Evolutionary conservation across 2,797 vertebrate species (phyloP), one percentile per base, ranked within the genome.

Genomic region (Sebastes jordani): DNA sequence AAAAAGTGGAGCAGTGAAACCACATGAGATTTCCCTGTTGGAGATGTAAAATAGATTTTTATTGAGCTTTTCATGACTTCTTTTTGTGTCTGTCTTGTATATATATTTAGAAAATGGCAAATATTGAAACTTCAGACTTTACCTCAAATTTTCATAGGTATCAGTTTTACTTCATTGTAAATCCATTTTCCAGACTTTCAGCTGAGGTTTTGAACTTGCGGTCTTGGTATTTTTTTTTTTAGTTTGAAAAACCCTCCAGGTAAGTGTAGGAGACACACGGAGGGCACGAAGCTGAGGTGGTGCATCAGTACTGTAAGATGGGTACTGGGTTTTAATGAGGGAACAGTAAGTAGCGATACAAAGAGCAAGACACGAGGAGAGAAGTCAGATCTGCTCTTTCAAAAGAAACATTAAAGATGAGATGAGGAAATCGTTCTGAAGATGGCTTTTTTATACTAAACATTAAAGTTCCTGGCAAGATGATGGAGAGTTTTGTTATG

Each of bases 51-150:
- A 81, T 76, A 30, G 58, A 56, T 76, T 72, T 71, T 46, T 82
- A 67, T 58, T 58, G 49, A 72, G 58, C 8, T 63, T 76, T 74
- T 64, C 5, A 14, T 58, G 14, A 83, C 59, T 54, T 85, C 23
- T 77, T 74, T 75, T 69, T 61, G 29, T 78, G 69, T 83, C 66
- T 62, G 78, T 91, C 79, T 78, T 85, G 67, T 63, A 55, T 54
- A 55, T 54, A 61, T 75, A 76, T 86, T 30, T 71, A 81, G 66
- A 88, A 86, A 54, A 82, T 36, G 79, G 76, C 78, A 83, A 90
- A 86, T 84, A 91, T 86, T 84, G 77, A 88, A 80, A 85, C 52
- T 90, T 86, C 71, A 86, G 74, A 90, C 84, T 84, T 95, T 92
- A 94, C 91, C 90, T 94, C 91, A 92, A 32, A 87, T 56, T 69